phyloP scores from a whole-genome alignment of 1,140 invertebrate genomes.

The Diorhabda carinulata region DNA sequence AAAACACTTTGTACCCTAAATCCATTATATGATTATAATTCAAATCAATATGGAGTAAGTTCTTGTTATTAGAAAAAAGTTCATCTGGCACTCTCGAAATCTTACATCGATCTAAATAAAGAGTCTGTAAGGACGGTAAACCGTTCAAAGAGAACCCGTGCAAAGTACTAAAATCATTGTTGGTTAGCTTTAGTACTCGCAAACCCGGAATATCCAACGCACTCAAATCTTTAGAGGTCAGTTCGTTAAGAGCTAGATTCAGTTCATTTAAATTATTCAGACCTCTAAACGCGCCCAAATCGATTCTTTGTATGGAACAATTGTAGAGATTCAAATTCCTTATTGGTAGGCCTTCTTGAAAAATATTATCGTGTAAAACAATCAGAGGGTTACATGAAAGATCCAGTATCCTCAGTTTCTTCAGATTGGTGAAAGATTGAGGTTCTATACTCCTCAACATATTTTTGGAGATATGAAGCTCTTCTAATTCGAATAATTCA shows the following conservation, averaged over 20 bases:
- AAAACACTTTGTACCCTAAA: slow-evolving; percentile 65
- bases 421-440: slow-evolving; percentile 56
- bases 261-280: slow-evolving; percentile 65
- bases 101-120: slow-evolving; percentile 65
- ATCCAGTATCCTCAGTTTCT: slow-evolving; percentile 59
- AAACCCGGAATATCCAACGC: slow-evolving; percentile 69
- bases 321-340: slow-evolving; percentile 57
- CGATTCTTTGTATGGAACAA: slow-evolving; percentile 59
- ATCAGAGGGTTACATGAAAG: slow-evolving; percentile 59
- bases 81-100: slow-evolving; percentile 62
- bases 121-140: slow-evolving; percentile 67
- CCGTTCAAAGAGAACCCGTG: slow-evolving; percentile 66
- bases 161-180: slow-evolving; percentile 73
- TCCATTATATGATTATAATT: slow-evolving; percentile 63
- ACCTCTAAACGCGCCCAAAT: slow-evolving; percentile 60
- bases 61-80: slow-evolving; percentile 70
- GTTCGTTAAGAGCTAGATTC: slow-evolving; percentile 68
- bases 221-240: slow-evolving; percentile 62
- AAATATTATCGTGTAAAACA: slow-evolving; percentile 55
- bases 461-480: slow-evolving; percentile 62
- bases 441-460: slow-evolving; percentile 55
- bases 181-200: slow-evolving; percentile 64
- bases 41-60: slow-evolving; percentile 68
- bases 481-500: slow-evolving; percentile 65
- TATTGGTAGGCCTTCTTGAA: slow-evolving; percentile 59